Conservation (phyloP, 2,113 vertebrate genomes). For the Calidris pugnax region DNA sequence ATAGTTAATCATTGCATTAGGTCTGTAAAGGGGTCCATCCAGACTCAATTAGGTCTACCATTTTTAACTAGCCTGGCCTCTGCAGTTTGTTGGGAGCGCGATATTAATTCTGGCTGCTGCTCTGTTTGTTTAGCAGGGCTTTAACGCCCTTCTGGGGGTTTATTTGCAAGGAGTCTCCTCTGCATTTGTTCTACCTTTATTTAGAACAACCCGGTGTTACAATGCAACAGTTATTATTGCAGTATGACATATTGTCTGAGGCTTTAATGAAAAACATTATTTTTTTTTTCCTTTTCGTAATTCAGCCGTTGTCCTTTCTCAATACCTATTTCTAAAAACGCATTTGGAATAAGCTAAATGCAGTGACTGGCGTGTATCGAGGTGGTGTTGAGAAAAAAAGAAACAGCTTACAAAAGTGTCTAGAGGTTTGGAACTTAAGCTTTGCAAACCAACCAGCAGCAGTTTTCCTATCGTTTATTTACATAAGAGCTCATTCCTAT, state of each 20-base stretch:
- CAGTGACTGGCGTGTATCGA: neutral
- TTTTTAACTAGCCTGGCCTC: slow-evolving; percentile 57
- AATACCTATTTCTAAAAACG: neutral
- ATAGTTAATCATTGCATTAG: slow-evolving; percentile 79
- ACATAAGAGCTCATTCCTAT: neutral
- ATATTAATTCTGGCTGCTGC: slow-evolving; percentile 25
- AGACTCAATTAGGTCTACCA: slow-evolving; percentile 56
- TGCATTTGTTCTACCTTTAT: neutral
- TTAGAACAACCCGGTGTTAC: neutral
- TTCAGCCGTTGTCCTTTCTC: neutral
- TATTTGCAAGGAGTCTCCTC: neutral
- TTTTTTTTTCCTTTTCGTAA: neutral
- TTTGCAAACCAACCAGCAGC: neutral
- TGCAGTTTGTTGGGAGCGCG: slow-evolving; percentile 25
- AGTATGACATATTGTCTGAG: neutral
- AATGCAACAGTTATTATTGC: neutral
- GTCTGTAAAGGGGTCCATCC: slow-evolving; percentile 57
- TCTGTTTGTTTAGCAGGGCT: neutral
- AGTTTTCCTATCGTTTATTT: neutral
- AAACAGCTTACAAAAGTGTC: neutral
- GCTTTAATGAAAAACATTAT: neutral
- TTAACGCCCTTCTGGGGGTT: neutral
- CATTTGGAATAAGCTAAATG: neutral
- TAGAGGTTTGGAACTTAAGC: neutral
- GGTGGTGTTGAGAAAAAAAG: neutral